These are phyloP conservation scores for Lucilia cuprina DNA, from an alignment of 1,140 invertebrate species.

Conservation along the genomic window DNA sequence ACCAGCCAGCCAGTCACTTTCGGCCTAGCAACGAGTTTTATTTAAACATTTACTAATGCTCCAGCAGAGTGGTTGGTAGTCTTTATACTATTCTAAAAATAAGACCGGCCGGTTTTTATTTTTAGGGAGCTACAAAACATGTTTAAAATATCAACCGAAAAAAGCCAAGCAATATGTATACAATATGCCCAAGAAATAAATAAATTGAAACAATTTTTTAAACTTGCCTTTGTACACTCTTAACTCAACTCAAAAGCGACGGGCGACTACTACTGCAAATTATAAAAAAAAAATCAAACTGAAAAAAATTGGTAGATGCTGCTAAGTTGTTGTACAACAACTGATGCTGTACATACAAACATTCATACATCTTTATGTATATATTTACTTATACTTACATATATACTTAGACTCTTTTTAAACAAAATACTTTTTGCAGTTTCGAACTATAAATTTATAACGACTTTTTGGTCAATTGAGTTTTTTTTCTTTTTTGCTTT, in stretches of 20 bases:
- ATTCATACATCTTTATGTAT: neutral
- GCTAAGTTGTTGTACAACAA: too few relatives aligned
- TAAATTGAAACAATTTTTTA: neutral
- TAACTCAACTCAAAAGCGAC: too few relatives aligned
- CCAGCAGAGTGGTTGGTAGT: too few relatives aligned
- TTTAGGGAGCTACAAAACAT: neutral
- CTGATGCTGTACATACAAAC: neutral
- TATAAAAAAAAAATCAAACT: neutral
- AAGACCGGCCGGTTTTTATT: neutral
- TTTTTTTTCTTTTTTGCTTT: neutral
- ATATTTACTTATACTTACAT: neutral
- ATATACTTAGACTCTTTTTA: neutral
- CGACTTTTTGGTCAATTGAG: slow-evolving; percentile 5
- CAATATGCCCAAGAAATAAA: neutral
- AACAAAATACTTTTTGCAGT: neutral
- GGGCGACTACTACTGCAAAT: neutral
- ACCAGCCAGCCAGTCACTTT: neutral
- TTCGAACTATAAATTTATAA: neutral
- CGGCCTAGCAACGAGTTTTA: slow-evolving; percentile 13
- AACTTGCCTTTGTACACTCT: neutral
- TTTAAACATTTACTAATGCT: neutral
- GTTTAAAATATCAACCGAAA: slow-evolving; percentile 4
- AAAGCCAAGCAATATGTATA: neutral
- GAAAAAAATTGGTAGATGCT: too few relatives aligned
- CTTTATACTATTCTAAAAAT: neutral